Evolutionary conservation across 2,888 invertebrate species (phyloP).

Genomic region (Drosophila bunnanda): DNA sequence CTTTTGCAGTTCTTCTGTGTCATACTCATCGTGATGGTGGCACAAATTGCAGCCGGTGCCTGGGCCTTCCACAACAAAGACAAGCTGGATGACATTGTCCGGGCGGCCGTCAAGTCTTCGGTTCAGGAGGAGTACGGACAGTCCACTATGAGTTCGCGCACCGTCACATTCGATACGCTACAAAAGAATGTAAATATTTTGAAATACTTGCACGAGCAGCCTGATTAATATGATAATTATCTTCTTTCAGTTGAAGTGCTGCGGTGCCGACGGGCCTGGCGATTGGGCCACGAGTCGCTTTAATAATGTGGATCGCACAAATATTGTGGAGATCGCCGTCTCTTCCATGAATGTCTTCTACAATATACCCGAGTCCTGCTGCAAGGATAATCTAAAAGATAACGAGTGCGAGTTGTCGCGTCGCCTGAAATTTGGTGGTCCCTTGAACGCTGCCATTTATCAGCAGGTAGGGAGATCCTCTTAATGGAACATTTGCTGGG

Average conservation of each 20-base stretch:
- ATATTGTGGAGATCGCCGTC: conserved; percentile 85
- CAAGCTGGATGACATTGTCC: conserved; percentile 88
- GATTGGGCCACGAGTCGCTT: conserved; percentile 90
- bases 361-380: conserved; percentile 87
- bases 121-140: conserved; percentile 88
- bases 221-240: conserved; percentile 2
- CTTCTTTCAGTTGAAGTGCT: conserved; percentile 88
- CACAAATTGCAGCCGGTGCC: conserved; percentile 91
- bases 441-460: conserved; percentile 85
- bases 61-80: conserved; percentile 91
- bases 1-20: conserved; percentile 89
- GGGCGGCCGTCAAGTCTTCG: conserved; percentile 87
- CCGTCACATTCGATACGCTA: conserved; percentile 88
- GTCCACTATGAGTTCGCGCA: conserved; percentile 85
- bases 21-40: conserved; percentile 90
- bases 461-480: conserved; percentile 81
- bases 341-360: conserved; percentile 86
- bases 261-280: conserved; percentile 89
- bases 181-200: conserved; percentile 86
- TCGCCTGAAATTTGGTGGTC: conserved; percentile 85
- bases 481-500: not conserved
- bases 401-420: conserved; percentile 86
- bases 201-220: not conserved
- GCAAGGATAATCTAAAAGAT: conserved; percentile 85
- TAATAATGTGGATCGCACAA: conserved; percentile 85